Evolutionary conservation across 1,140 invertebrate genomes (phyloP), one percentile per base, ranked within the genome.

Genomic region (Telenomus remus): DNA sequence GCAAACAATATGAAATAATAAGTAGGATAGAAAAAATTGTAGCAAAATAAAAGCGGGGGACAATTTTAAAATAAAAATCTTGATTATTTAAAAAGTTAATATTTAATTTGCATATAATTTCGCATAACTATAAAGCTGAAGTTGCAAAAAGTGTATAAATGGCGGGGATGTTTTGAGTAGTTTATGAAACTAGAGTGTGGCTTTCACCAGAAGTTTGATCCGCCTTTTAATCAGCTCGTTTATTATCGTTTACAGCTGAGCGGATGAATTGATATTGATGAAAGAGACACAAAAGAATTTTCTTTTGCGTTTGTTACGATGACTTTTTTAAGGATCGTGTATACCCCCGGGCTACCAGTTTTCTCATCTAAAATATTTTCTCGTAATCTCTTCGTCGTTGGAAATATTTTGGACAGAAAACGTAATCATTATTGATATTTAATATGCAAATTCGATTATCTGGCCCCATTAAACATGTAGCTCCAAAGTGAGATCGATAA

Each of bases 221-320:
- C 19, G 1, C 6, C 43, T 44, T n/a, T 9, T 13, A 44, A 13
- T 7, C 43, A 44, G 43, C 33, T 51, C 34, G 34, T 37, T 51
- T 35, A n/a, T 55, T 44, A 55, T 44, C 53, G 42, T 15, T 44
- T 14, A 2, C 4, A 37, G 12, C 4, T n/a, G 5, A 37, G 12
- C 11, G 14, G 9, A 37, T n/a, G 34, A 37, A 51, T 37, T 35
- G 11, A 33, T 51, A 51, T 51, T 51, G 33, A 51, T 51, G 34
- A 27, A 51, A 51, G 13, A 51, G 49, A 51, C 14, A n/a, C 13
- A 33, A 6, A 51, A n/a, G 12, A 51, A 14, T 13, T 51, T 51
- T 10, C 49, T 37, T 51, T 14, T 37, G 47, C 12, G 6, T 51
- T 51, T 14, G 49, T 51, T 51, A 37, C 11, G 10, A 6, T 16